Evolutionary conservation across 2,113 vertebrate genomes (phyloP).

Genomic region (Amphilophus citrinellus): DNA sequence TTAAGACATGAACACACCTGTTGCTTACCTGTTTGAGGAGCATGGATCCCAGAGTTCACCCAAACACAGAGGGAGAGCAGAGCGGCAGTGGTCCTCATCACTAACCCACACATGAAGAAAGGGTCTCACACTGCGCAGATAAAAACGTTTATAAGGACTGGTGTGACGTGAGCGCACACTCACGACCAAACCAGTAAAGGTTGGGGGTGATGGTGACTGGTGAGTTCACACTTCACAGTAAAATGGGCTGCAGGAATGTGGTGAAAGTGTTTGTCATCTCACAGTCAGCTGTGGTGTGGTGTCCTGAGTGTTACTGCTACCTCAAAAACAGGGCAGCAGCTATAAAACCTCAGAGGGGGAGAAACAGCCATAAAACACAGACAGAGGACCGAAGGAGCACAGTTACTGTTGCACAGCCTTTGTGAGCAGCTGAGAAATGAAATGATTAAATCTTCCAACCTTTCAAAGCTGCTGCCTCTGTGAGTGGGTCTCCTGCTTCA

Average conservation of each 20-base stretch:
- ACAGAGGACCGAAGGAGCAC: neutral
- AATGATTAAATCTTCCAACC: neutral
- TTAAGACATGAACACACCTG: neutral
- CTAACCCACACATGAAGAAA: conserved; percentile 65
- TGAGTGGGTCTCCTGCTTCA: no score
- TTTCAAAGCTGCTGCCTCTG: neutral
- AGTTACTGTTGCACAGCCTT: neutral
- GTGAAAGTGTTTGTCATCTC: neutral
- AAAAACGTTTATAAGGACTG: conserved; percentile 41
- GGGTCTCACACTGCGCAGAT: conserved; percentile 15
- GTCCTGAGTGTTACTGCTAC: neutral
- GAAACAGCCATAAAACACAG: neutral
- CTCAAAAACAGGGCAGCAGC: neutral
- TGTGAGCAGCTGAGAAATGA: conserved; percentile 11
- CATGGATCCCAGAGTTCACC: conserved; percentile 26
- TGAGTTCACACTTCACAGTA: neutral
- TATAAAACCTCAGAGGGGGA: conserved; percentile 12
- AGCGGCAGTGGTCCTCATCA: conserved; percentile 55
- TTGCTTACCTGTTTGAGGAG: conserved; percentile 54
- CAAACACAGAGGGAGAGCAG: conserved; percentile 68
- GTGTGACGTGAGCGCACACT: neutral
- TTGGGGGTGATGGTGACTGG: neutral
- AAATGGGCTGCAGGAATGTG: neutral
- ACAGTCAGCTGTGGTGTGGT: neutral
- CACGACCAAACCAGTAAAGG: neutral